Conservation (phyloP, 2,888 invertebrate genomes). For the Venusia cambrica region DNA sequence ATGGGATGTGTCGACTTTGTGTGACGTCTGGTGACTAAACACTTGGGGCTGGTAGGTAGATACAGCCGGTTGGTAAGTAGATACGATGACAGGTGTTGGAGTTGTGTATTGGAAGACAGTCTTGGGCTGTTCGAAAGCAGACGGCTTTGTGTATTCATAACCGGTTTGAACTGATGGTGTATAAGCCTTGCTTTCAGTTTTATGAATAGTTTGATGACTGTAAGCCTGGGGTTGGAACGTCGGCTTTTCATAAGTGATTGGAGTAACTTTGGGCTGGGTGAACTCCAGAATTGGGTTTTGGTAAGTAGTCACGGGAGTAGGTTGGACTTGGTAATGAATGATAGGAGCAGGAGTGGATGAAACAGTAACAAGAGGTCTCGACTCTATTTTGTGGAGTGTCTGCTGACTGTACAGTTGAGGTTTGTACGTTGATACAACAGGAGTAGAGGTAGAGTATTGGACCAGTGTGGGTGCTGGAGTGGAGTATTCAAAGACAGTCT, state of each 20-base stretch:
- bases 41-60: slow-evolving; percentile 17
- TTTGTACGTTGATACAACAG: slow-evolving; percentile 48
- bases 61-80: slow-evolving; percentile 11
- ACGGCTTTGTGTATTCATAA: slow-evolving; percentile 39
- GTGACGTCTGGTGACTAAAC: slow-evolving; percentile 25
- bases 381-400: slow-evolving; percentile 53
- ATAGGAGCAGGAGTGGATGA: slow-evolving; percentile 54
- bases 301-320: slow-evolving; percentile 59
- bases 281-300: slow-evolving; percentile 65
- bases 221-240: slow-evolving; percentile 50
- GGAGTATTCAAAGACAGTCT: slow-evolving; percentile 41
- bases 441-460: slow-evolving; percentile 24
- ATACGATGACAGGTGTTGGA: slow-evolving; percentile 35
- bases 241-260: slow-evolving; percentile 47
- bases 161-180: slow-evolving; percentile 38
- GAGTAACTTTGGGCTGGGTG: slow-evolving; percentile 51
- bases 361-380: slow-evolving; percentile 45
- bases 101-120: slow-evolving; percentile 42
- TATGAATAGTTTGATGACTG: slow-evolving; percentile 59
- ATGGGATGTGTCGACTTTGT: slow-evolving; percentile 51
- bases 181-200: slow-evolving; percentile 47
- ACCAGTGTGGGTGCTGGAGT: slow-evolving; percentile 22
- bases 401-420: slow-evolving; percentile 56
- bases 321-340: slow-evolving; percentile 53
- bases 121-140: slow-evolving; percentile 40